Conservation (phyloP, 2,797 vertebrate species). For the Platyrinchus mystaceus region DNA sequence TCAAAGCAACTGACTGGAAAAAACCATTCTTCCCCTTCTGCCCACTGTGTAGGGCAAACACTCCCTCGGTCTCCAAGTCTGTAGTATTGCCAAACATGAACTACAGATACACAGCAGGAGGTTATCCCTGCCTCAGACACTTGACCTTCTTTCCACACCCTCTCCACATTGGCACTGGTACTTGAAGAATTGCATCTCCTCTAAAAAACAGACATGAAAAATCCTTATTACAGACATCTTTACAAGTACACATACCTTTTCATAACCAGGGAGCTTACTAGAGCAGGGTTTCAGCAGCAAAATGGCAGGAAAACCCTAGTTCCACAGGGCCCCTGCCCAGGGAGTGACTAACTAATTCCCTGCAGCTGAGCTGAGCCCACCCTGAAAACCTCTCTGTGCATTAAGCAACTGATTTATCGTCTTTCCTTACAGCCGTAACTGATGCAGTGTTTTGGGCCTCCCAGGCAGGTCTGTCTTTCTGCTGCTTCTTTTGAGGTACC, state of each 20-base stretch:
- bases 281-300: background rate
- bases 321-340: background rate
- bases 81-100: fast-evolving
- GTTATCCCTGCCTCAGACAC: background rate
- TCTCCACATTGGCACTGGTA: background rate
- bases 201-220: background rate
- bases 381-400: background rate
- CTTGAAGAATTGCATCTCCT: background rate
- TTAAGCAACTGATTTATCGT: background rate
- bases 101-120: background rate
- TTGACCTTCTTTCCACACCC: background rate
- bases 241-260: background rate
- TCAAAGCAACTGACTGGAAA: background rate
- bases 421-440: background rate
- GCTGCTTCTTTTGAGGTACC: background rate
- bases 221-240: background rate
- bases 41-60: background rate
- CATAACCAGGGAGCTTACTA: background rate
- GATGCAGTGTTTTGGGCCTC: background rate
- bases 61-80: background rate
- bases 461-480: background rate
- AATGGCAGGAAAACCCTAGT: background rate
- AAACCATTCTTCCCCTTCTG: background rate
- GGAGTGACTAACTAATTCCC: background rate
- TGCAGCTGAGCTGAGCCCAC: background rate